A percentile compares a stretch with the other conserved stretches of the same genome.
Evolutionary conservation across 2,113 vertebrate genomes (phyloP).

Genomic region (Manacus vitellinus): DNA sequence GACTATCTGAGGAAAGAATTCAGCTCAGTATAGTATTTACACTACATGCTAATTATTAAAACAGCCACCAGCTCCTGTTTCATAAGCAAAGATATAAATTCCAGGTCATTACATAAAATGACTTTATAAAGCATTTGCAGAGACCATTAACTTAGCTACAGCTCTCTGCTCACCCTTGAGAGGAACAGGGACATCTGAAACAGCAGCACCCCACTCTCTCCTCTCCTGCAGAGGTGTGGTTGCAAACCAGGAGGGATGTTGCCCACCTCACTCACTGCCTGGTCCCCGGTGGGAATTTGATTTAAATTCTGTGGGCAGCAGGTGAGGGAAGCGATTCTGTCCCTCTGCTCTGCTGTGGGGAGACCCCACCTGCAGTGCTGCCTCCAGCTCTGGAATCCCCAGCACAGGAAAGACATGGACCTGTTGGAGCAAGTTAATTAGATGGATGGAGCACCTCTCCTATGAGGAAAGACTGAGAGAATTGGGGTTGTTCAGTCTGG

Average conservation of each 20-base stretch:
- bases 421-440: not conserved
- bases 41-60: not conserved
- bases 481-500: accelerated
- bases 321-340: not conserved
- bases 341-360: not conserved
- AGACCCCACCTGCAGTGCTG: not conserved
- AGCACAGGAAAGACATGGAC: not conserved
- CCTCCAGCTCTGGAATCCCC: not conserved
- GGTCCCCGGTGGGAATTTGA: not conserved
- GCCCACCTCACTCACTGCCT: not conserved
- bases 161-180: not conserved
- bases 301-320: not conserved
- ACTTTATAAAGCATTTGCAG: not conserved
- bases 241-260: not conserved
- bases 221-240: not conserved
- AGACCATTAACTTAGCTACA: not conserved
- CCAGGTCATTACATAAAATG: constrained; percentile 7
- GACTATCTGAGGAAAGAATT: not conserved
- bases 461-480: not conserved
- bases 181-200: not conserved
- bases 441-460: not conserved
- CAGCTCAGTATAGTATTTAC: not conserved
- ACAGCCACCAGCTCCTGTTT: not conserved
- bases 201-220: not conserved
- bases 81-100: not conserved